Evolutionary conservation across 2,113 vertebrate species (phyloP).

Genomic region (Trematocara unimaculatum): DNA sequence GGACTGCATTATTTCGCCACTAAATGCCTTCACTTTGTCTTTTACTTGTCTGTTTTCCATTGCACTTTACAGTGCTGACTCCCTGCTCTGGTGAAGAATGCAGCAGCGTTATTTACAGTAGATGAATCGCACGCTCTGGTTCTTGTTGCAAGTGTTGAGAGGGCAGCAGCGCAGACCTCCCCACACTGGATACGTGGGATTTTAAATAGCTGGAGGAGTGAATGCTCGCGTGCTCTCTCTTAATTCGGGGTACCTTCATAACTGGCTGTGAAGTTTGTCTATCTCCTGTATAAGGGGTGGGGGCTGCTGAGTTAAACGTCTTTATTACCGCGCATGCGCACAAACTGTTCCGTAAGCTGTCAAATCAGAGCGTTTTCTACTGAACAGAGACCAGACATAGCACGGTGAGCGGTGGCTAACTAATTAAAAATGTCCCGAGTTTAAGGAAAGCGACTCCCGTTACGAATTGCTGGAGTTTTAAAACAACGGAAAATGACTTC

Average conservation of each 20-base stretch:
- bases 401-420: not conserved
- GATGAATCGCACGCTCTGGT: slow-evolving; percentile 12
- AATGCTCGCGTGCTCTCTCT: not conserved
- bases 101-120: slow-evolving; percentile 62
- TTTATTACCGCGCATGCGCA: slow-evolving; percentile 56
- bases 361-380: slow-evolving; percentile 39
- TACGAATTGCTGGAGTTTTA: not conserved
- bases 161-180: not conserved
- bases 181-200: not conserved
- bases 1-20: not conserved
- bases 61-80: not conserved
- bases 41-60: not conserved
- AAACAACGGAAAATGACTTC: not conserved
- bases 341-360: slow-evolving; percentile 55
- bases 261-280: not conserved
- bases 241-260: not conserved
- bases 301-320: not conserved
- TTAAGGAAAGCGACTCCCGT: not conserved
- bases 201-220: slow-evolving; percentile 26
- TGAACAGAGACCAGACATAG: not conserved
- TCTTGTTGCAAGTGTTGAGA: slow-evolving; percentile 16
- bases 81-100: slow-evolving; percentile 42
- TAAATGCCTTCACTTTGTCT: not conserved
- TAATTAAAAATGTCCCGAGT: not conserved
- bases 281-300: not conserved